These are phyloP conservation scores for Meandrusa payeni DNA, from an alignment of 2,888 invertebrate species.

Conservation along the genomic window DNA sequence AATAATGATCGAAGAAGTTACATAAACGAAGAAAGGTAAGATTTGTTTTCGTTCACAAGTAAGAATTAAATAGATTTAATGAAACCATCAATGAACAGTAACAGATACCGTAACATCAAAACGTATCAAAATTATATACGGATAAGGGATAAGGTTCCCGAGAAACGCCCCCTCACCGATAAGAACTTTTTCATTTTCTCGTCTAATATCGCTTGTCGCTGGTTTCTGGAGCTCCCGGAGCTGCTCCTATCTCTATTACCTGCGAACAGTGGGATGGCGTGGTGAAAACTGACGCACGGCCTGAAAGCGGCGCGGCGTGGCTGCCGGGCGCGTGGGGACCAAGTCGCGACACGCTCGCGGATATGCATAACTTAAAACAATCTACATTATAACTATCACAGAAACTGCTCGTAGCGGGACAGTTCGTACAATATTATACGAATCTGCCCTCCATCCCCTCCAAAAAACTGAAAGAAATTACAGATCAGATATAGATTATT, in stretches of 20 bases:
- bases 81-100: slow-evolving; percentile 48
- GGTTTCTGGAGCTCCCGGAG: slow-evolving; percentile 84
- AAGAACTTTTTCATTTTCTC: slow-evolving; percentile 97
- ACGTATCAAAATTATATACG: slow-evolving; percentile 56
- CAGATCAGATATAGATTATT: slow-evolving; percentile 4
- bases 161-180: slow-evolving; percentile 87
- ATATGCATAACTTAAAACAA: background rate
- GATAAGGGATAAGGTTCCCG: slow-evolving; percentile 63
- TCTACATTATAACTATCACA: background rate
- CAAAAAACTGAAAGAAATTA: slow-evolving; percentile 16
- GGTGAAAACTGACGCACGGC: slow-evolving; percentile 51
- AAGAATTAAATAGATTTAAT: slow-evolving; percentile 30
- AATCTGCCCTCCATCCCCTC: background rate
- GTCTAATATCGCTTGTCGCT: slow-evolving; percentile 93
- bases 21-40: slow-evolving; percentile 31
- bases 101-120: slow-evolving; percentile 68
- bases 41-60: slow-evolving; percentile 21
- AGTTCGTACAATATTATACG: background rate
- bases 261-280: slow-evolving; percentile 73
- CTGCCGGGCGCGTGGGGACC: slow-evolving; percentile 59
- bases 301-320: slow-evolving; percentile 37
- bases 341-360: slow-evolving; percentile 52
- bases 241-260: slow-evolving; percentile 84
- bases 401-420: background rate
- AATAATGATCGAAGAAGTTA: slow-evolving; percentile 28